Evolutionary conservation across 1,140 invertebrate genomes (phyloP), one percentile per base, ranked within the genome.

Genomic region (Meloidogyne floridensis): DNA sequence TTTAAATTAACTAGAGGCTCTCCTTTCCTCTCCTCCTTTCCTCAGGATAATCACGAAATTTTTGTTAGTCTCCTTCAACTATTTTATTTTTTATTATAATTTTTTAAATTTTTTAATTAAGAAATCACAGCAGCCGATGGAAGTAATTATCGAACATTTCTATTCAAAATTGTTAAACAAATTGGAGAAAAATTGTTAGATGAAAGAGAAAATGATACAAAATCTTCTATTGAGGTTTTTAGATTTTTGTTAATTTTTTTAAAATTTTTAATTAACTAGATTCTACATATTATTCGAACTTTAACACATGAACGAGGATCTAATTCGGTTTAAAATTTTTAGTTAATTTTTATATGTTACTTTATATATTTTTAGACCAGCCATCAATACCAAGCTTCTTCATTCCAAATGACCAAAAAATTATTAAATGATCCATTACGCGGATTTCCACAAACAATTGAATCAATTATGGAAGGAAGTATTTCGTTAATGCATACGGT

Each of bases 121-220:
- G 77, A 7, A 75, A 56, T 80, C 15, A 74, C 72, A 9, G 65
- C 81, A 20, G 69, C 78, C 43, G 80, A 88, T 69, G 88, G 89
- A 47, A 65, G 80, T 51, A 87, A 89, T 72, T 77, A 89, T 43
- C 91, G 93, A 80, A 89, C 91, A 20, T 20, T 20, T 20, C 20
- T 20, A 20, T 20, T 20, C 20, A 20, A 20, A 0, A 20, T 20
- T 20, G 1, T 20, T 20, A 20, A 20, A 20, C 20, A 20, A 20
- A 20, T 20, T 20, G 20, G 20, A 20, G 20, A 20, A 20, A 20
- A 20, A 1, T 20, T 20, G 20, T 20, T 20, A 20, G 20, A 20
- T 20, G 20, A 20, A 20, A 20, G 20, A 78, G 93, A 94, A 89
- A 94, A 95, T 88, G 94, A 95, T 88, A 94, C 93, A 0, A 94